Conservation (phyloP, 2,888 invertebrate species). For the Hofmannophila pseudospretella region DNA sequence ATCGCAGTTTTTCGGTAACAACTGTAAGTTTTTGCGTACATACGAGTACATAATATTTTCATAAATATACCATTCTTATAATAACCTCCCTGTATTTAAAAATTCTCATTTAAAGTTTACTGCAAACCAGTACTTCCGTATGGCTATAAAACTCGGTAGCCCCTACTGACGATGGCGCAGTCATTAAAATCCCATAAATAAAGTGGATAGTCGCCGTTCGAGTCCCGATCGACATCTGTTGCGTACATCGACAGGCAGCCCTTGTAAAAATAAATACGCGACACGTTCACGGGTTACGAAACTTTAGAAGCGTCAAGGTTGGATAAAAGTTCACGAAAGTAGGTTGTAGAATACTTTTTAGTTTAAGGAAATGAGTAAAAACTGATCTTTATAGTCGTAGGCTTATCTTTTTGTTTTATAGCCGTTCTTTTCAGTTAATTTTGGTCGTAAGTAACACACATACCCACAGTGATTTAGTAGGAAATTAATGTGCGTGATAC, state of each 20-base stretch:
- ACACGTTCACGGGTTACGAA: conserved; percentile 12
- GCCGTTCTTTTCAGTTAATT: too few relatives aligned
- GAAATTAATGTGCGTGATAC: too few relatives aligned
- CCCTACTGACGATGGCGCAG: conserved; percentile 29
- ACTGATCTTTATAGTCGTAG: too few relatives aligned
- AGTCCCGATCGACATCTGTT: conserved; percentile 59
- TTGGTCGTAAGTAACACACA: too few relatives aligned
- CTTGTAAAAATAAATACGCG: conserved; percentile 43
- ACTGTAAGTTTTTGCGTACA: too few relatives aligned
- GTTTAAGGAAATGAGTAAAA: too few relatives aligned
- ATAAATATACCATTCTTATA: neutral
- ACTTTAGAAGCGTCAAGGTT: conserved; percentile 17
- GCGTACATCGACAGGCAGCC: conserved; percentile 37
- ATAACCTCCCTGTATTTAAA: too few relatives aligned
- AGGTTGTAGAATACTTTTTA: too few relatives aligned
- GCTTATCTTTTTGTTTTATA: too few relatives aligned
- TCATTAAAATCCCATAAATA: conserved; percentile 74
- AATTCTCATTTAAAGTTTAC: neutral
- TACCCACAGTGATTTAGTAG: too few relatives aligned
- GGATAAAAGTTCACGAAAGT: neutral
- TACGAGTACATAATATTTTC: too few relatives aligned
- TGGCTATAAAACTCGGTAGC: conserved; percentile 25
- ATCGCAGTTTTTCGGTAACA: too few relatives aligned
- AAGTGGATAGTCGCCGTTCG: conserved; percentile 37
- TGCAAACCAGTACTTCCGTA: neutral